Conservation (phyloP, 2,113 vertebrate species). For the Cebus imitator region DNA sequence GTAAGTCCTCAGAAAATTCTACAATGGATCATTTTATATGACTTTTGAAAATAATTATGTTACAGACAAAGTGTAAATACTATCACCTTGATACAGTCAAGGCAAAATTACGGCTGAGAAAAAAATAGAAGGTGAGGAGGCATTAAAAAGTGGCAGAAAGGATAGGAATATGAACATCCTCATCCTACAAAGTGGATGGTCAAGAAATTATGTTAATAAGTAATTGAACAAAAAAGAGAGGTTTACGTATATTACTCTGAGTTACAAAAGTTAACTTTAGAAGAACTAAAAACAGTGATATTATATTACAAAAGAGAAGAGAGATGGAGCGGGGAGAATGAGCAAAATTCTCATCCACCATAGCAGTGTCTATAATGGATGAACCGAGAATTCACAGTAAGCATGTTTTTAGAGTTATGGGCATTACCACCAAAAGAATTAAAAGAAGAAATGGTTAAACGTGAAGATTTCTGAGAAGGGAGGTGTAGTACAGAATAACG, state of each 20-base stretch:
- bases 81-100: conserved; percentile 1
- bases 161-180: neutral
- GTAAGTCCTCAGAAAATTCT: conserved; percentile 27
- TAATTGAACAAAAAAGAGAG: neutral
- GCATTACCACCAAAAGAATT: neutral
- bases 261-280: conserved; percentile 21
- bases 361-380: neutral
- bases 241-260: neutral
- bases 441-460: neutral
- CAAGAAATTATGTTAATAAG: neutral
- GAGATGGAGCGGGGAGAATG: neutral
- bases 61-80: conserved; percentile 4
- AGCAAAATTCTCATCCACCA: neutral
- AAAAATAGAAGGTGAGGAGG: neutral
- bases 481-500: neutral
- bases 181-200: neutral
- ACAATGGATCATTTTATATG: neutral
- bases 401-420: neutral
- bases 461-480: neutral
- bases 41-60: conserved; percentile 21
- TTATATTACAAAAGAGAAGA: neutral
- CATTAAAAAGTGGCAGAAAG: neutral
- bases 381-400: neutral
- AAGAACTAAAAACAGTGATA: conserved; percentile 10
- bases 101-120: conserved; percentile 13